Base-by-base conservation (phyloP, 2,888 invertebrate species). In the Mimachlamys varia region DNA sequence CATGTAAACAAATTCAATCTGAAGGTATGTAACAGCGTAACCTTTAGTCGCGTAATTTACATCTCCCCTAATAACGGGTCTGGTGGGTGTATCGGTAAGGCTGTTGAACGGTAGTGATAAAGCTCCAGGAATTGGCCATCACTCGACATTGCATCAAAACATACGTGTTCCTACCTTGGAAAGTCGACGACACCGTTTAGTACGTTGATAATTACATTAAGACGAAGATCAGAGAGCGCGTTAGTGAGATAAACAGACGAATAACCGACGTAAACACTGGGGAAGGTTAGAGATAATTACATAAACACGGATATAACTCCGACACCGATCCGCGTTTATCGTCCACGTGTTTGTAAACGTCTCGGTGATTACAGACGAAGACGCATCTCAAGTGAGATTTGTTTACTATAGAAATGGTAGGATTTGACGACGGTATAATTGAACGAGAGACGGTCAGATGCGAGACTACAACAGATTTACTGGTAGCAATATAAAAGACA, bases 171-270 rank as follows among this genome's bases (percentile, higher is more conserved):
- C 7, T 44, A 44, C 44, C 7, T 44, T 5, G 44, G 44, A 7
- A 44, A 33, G 7, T 17, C 76, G 76, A 33, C 17, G 76, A 22
- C 76, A 33, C 19, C 76, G 0, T 13, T 27, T 76, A 12, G 33
- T 76, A 10, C 33, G 76, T 76, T 76, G 76, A 76, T 76, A 76
- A 76, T 76, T 27, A 76, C 22, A 76, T 76, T 33, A 76, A 76
- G 76, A 33, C 76, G 13, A 0, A 12, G 33, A 27, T 5, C 7
- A 27, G 76, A 33, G 76, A 33, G 27, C 76, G 33, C 33, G 76
- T 19, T 0, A 76, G 33, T 76, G 76, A 33, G 12, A 27, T 76
- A 76, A 76, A 76, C 76, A 33, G 12, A 33, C 10, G 76, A 76
- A 76, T 76, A 10, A 76, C 12, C 76, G 76, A 76, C 33, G 76